Evolutionary conservation across 2,797 vertebrate genomes (phyloP).

Genomic region (Tokudaia muenninki): DNA sequence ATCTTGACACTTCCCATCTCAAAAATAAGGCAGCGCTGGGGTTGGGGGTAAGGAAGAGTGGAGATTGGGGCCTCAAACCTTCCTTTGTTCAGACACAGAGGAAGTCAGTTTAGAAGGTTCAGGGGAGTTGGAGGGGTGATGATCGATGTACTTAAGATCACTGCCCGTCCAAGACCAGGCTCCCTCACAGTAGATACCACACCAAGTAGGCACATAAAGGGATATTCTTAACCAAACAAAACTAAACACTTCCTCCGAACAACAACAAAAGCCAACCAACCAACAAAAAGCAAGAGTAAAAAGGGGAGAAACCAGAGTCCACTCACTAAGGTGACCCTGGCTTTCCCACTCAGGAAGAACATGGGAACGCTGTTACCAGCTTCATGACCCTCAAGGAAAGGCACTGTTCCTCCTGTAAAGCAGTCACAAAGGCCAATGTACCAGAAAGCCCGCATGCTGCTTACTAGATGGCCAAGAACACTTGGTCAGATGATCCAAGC

Average conservation of each 20-base stretch:
- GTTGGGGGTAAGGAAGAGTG: not conserved
- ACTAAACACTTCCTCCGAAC: not conserved
- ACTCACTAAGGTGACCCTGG: not conserved
- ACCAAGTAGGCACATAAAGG: not conserved
- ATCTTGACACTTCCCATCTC: not conserved
- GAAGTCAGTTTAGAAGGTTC: not conserved
- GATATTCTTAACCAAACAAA: not conserved
- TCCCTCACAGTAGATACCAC: not conserved
- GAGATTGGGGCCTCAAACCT: not conserved
- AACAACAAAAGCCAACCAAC: not conserved
- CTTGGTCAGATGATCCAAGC: not conserved
- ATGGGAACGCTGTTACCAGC: not conserved
- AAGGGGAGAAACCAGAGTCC: not conserved
- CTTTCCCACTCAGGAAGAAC: not conserved
- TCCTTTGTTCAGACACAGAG: not conserved
- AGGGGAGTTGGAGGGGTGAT: no score
- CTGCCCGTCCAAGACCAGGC: not conserved
- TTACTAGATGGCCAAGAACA: slow-evolving; percentile 20
- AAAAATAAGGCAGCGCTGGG: not conserved
- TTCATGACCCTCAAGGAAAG: not conserved
- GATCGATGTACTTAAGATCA: not conserved
- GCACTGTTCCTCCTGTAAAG: not conserved
- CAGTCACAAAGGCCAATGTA: slow-evolving; percentile 10
- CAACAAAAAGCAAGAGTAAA: not conserved
- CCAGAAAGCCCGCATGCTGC: not conserved